Base-by-base conservation (phyloP, 2,113 vertebrate species). In the Perccottus glenii region DNA sequence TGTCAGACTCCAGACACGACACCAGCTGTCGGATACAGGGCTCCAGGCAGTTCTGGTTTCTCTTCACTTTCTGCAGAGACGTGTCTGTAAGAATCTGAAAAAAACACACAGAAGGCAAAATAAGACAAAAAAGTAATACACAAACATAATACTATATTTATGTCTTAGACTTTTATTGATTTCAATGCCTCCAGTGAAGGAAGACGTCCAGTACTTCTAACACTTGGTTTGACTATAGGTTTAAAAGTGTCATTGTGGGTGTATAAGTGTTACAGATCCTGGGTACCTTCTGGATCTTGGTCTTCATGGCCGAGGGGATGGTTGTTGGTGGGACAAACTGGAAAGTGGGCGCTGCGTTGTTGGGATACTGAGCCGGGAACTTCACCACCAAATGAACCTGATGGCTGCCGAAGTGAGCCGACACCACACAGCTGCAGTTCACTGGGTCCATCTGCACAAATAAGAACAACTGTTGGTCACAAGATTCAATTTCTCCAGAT, bases 21-120 rank as follows among this genome's bases (percentile, higher is more conserved):
- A 99, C 96, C 8, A 99, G 91, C 92, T 98, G 96, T 48, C 98
- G 94, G 64, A 99, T 94, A 73, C 98, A 99, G 0, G 98, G 98
- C 90, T 99, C 98, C 86, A 99, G 85, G 69, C 98, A 99, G 90
- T 96, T 99, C 92, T 99, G 96, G 90, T 98, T 99, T 75, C 98
- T 91, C 82, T 99, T 99, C 80, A 99, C 98, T 85, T 99, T 99
- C 89, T 99, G 97, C 43, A 99, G 92, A 0, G 97, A 99, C 2
- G 96, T 98, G 81, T 99, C 98, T 10, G 95, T 98, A 86, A 99
- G 75, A 78, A 96, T 95, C 98, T 99, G 87, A 38, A 11, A n/a
- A 11, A 15, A 56, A 88, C 19, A 27, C 19, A 27, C 19, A 27
- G 87, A 32, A 3, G 48, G 1, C n/a, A 42, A 19, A 62, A 14